Conservation (phyloP, 2,888 invertebrate species). For the Polylopha cassiicola region DNA sequence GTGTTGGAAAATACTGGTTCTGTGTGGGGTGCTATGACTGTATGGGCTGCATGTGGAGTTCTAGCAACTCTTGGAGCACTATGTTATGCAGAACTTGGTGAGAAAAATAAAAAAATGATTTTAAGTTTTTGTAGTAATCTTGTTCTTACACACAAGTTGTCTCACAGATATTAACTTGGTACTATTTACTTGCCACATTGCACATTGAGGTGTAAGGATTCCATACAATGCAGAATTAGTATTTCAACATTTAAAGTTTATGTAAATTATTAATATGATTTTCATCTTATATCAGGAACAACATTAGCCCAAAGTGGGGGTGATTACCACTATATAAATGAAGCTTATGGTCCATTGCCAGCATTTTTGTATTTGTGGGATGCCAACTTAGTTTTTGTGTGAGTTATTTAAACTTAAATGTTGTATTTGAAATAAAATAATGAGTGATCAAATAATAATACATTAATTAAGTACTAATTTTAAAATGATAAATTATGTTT, state of each 20-base stretch:
- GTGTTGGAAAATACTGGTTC: conserved; percentile 93
- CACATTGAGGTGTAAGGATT: too few species aligned
- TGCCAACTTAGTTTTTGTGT: conserved; percentile 97
- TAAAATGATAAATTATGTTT: conserved; percentile 23
- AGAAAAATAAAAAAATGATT: conserved; percentile 26
- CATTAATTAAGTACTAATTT: not conserved
- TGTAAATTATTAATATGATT: not conserved
- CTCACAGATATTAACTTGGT: not conserved
- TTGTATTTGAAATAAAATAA: not conserved
- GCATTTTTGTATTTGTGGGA: conserved; percentile 98
- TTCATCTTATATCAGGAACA: conserved; percentile 65
- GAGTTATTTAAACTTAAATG: conserved; percentile 58
- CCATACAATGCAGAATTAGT: too few species aligned
- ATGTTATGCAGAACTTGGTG: conserved; percentile 96
- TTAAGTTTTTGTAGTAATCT: not conserved
- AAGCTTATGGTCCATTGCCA: conserved; percentile 93
- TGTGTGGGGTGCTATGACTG: conserved; percentile 89
- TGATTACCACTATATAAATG: conserved; percentile 96
- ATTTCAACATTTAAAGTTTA: not conserved
- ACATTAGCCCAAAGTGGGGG: conserved; percentile 95
- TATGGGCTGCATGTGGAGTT: conserved; percentile 93
- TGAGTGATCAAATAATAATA: not conserved
- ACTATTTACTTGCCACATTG: too few species aligned
- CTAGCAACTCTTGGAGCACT: conserved; percentile 95
- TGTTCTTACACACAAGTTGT: not conserved